Base-by-base conservation (phyloP, 2,797 vertebrate species). In the Megalops cyprinoides region DNA sequence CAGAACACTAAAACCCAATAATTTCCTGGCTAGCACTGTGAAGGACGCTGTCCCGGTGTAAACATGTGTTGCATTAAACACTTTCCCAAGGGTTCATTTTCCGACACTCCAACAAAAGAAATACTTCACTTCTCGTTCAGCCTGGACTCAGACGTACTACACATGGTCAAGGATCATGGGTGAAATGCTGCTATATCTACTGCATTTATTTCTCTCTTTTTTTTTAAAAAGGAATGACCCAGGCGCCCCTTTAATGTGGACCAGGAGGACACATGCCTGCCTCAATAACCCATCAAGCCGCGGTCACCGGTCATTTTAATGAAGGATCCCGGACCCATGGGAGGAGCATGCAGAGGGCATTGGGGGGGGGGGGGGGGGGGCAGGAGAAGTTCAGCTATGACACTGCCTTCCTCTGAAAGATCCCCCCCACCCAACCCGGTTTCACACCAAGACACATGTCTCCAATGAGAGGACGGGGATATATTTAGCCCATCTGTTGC, bases 401-500 rank as follows among this genome's bases (percentile, higher is more conserved):
- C 42, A 44, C 42, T 48, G 14, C 20, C 12, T 48, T 51, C 1
- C 46, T 74, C 49, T 77, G 39, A 77, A 77, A 77, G 75, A 9
- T 0, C 25, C 10, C 9, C 28, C 60, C 23, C 14, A 9, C 23
- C 60, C 28, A 31, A 9, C 23, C 4, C 51, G 31, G 44, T 76
- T 76, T 76, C 46, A 76, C 25, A 51, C 74, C 18, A 46, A 53
- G 48, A 51, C 74, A 76, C n/a, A 53, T 20, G 31, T 23, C n/a
- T 28, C 15, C 51, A 46, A 53, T 12, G 31, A 53, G 46, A n/a
- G 76, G 74, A 9, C 44, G 49, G 18, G 39, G 25, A 76, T 77
- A 77, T 58, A 60, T 77, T 77, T 77, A 56, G 53, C 51, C 51
- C 34, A 56, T 53, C 55, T 77, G 76, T 42, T 76, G 74, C 31